Conservation (phyloP, 2,797 vertebrate species). For the Pteronotus mesoamericanus region DNA sequence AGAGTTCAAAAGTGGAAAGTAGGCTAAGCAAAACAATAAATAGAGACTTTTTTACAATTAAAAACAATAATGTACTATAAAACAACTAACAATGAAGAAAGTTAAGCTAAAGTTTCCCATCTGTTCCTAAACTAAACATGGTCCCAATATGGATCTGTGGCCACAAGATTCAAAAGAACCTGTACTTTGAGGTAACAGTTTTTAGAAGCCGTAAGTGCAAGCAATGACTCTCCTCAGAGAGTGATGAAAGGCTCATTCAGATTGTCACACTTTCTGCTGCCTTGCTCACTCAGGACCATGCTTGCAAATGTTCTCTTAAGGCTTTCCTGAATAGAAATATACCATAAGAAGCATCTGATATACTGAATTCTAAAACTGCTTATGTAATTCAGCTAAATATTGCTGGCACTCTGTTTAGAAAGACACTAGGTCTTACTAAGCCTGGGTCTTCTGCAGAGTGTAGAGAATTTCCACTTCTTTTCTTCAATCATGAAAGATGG, state of each 20-base stretch:
- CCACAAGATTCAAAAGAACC: background rate
- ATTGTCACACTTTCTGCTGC: background rate
- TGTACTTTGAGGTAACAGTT: background rate
- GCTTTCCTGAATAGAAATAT: background rate
- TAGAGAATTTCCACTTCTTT: background rate
- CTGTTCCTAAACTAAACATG: background rate
- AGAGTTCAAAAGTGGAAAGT: background rate
- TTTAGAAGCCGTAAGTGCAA: background rate
- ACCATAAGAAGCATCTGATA: background rate
- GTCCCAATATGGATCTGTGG: background rate
- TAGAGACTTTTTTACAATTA: background rate
- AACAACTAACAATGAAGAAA: background rate
- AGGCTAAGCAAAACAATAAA: background rate
- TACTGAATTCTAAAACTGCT: background rate
- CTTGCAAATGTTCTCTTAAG: background rate
- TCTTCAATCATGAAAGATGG: background rate
- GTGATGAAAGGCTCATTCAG: background rate
- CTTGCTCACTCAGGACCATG: background rate
- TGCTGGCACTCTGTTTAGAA: background rate
- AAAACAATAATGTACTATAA: slow-evolving; percentile 1
- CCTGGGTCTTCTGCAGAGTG: background rate
- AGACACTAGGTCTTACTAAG: slow-evolving; percentile 32
- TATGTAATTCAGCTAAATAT: background rate
- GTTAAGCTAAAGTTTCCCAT: background rate
- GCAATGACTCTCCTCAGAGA: background rate